phyloP scores from a whole-genome alignment of 2,797 vertebrate genomes.

The Anabacerthia variegaticeps region DNA sequence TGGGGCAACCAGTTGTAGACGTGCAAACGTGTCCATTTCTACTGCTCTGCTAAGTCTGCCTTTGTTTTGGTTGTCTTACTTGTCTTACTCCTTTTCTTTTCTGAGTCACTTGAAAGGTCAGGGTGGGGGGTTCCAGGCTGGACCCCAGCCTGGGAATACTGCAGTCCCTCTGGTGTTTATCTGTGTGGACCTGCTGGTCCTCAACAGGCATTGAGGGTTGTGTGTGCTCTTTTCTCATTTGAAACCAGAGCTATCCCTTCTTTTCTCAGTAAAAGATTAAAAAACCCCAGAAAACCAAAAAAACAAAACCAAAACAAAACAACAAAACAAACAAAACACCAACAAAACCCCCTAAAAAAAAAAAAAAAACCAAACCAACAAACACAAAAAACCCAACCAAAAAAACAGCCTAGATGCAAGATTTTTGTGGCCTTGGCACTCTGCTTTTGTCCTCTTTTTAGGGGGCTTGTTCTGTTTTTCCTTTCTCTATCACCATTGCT shows the following conservation, averaged over 20 bases:
- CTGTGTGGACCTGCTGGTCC: not conserved
- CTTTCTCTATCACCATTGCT: not conserved
- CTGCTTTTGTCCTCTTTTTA: not conserved
- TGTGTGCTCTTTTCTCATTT: not conserved
- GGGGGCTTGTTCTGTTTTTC: not conserved
- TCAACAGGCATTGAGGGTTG: not conserved
- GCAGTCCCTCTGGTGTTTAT: not conserved
- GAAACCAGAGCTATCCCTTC: not conserved
- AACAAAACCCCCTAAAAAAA: too few relatives aligned
- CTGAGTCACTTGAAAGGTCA: not conserved
- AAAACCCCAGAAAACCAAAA: too few relatives aligned
- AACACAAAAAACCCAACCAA: too few relatives aligned
- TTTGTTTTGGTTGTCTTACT: not conserved
- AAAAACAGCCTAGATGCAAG: not conserved
- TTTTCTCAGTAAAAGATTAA: not conserved
- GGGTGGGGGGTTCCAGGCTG: accelerated
- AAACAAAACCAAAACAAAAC: too few relatives aligned
- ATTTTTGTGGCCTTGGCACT: not conserved
- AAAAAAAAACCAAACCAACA: too few relatives aligned
- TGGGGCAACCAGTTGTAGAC: not conserved
- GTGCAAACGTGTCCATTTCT: not conserved
- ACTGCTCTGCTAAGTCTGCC: not conserved
- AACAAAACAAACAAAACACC: too few relatives aligned
- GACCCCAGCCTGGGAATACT: not conserved
- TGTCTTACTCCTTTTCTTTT: not conserved